Base-by-base conservation (phyloP, 2,888 invertebrate species). In the Cephus pulcher region DNA sequence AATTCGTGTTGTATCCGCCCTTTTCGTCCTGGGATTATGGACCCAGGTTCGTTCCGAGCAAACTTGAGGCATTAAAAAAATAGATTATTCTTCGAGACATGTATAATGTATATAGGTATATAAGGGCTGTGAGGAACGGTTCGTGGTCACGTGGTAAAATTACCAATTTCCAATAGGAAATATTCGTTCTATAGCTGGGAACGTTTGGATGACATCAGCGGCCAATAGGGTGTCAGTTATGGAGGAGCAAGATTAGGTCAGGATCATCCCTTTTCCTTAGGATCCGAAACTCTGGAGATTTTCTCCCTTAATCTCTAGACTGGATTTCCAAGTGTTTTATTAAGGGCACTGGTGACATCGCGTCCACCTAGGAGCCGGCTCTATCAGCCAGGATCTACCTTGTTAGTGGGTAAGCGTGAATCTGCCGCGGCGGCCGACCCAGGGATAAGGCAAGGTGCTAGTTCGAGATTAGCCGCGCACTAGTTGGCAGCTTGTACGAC, bases 401-500 rank as follows among this genome's bases (percentile, higher is more conserved):
- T 87, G 88, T 88, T 89, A 89, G 88, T 85, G 84, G 81, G 81
- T 81, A 84, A 86, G 87, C 85, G 88, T 87, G 88, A 88, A 88
- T 84, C 83, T 82, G 32, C 80, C 80, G 82, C 79, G 77, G 80
- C 80, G 82, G 78, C 80, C 81, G 77, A 79, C 78, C 80, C 56
- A 56, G 23, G 56, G 56, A 56, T 56, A 56, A 56, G 81, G 74
- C 30, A 37, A 81, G 84, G 81, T 81, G 82, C 83, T 82, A 80
- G 81, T 79, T 79, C 56, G 80, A 79, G 79, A 79, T 79, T 79
- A 79, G 76, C 74, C 37, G 76, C n/a, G 37, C 34, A 73, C 74
- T 76, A 56, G 76, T 33, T 71, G 76, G 73, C 34, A 68, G 70
- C 73, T 69, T 71, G 76, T 76, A 32, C 69, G 23, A 79, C 76